A percentile compares a stretch with the other conserved stretches of the same genome.
These are phyloP conservation scores for Eristalis arbustorum DNA, from an alignment of 2,888 invertebrate genomes.

Conservation along the genomic window DNA sequence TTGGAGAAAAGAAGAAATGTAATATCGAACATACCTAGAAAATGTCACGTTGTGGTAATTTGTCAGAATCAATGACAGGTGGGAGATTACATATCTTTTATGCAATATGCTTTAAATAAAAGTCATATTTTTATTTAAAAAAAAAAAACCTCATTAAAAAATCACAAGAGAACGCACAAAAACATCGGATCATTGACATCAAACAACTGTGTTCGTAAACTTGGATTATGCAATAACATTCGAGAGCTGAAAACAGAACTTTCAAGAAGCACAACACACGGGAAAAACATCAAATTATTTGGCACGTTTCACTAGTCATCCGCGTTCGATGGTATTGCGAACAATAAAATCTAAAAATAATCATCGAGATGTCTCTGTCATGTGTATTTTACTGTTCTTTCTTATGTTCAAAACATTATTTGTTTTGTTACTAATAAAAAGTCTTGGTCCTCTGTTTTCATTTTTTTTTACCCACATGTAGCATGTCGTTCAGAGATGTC, in stretches of 20 bases:
- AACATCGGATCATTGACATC: neutral
- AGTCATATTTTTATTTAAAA: neutral
- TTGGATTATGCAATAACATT: neutral
- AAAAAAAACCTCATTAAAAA: neutral
- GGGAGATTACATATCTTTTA: no score
- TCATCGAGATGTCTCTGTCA: neutral
- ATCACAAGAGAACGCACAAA: neutral
- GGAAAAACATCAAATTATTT: neutral
- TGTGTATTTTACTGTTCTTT: neutral
- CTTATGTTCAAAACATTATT: neutral
- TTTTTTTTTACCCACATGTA: neutral
- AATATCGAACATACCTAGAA: neutral
- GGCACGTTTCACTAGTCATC: neutral
- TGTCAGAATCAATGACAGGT: neutral
- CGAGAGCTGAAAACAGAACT: neutral
- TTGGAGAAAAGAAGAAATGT: neutral
- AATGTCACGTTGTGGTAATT: neutral
- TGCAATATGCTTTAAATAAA: no score
- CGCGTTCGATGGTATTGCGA: neutral
- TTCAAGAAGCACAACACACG: neutral
- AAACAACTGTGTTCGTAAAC: neutral
- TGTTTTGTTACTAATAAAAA: neutral
- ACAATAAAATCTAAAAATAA: neutral
- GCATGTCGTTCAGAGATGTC: neutral
- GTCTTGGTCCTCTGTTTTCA: neutral